Conservation (phyloP, 92 coral and sea anemone species). For the Paragorgia papillata region DNA sequence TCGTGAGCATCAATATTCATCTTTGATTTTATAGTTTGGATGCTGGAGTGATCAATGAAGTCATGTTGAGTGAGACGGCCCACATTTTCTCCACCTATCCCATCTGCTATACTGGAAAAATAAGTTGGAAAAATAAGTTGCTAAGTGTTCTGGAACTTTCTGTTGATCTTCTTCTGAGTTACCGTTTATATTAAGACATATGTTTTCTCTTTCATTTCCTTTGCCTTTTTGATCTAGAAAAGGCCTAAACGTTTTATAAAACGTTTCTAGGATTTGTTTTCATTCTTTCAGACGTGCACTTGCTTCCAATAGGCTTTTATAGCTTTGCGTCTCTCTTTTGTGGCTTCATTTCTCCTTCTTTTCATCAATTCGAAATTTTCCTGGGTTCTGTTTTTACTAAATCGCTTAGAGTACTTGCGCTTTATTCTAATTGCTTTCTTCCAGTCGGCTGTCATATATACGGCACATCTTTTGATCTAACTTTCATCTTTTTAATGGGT, state of each 20-base stretch:
- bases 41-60: slow-evolving; percentile 31
- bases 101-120: slow-evolving; percentile 47
- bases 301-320: slow-evolving; percentile 44
- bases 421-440: slow-evolving; percentile 41
- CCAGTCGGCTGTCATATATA: slow-evolving; percentile 44
- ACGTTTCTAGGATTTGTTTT: slow-evolving; percentile 47
- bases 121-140: slow-evolving; percentile 25
- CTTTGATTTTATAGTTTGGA: background rate
- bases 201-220: slow-evolving; percentile 27
- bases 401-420: slow-evolving; percentile 23
- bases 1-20: background rate
- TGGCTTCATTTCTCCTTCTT: slow-evolving; percentile 42
- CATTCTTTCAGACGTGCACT: slow-evolving; percentile 22
- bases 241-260: slow-evolving; percentile 53
- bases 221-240: slow-evolving; percentile 38
- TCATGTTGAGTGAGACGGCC: slow-evolving; percentile 21
- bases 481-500: slow-evolving; percentile 44
- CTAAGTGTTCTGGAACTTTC: slow-evolving; percentile 44
- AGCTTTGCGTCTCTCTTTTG: slow-evolving; percentile 43
- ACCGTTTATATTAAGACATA: slow-evolving; percentile 44
- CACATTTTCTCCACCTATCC: slow-evolving; percentile 48
- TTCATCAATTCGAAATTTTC: slow-evolving; percentile 43
- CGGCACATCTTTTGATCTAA: slow-evolving; percentile 47
- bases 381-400: slow-evolving; percentile 10
- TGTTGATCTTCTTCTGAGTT: slow-evolving; percentile 40